Evolutionary conservation across 35 echinoderm and acorn worm genomes (phyloP).

Genomic region (Chiridota heheva): DNA sequence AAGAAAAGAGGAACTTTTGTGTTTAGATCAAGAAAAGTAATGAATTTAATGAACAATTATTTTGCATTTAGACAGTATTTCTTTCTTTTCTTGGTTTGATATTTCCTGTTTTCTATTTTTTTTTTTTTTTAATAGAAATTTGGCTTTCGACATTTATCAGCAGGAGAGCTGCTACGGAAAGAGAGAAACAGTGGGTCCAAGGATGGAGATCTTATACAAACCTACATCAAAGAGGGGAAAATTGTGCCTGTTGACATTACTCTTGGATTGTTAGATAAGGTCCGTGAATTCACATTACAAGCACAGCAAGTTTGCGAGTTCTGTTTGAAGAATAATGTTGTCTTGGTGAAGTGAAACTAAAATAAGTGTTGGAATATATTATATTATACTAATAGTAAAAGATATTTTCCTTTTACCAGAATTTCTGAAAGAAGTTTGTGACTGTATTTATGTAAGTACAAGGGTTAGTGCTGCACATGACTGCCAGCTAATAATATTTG

Average conservation of each 20-base stretch:
- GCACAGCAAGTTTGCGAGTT: neutral
- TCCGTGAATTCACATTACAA: neutral
- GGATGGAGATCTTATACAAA: conserved; percentile 73
- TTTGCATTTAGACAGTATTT: neutral
- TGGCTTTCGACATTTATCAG: conserved; percentile 92
- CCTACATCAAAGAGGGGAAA: conserved; percentile 82
- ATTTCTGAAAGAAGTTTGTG: neutral
- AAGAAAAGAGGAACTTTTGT: neutral
- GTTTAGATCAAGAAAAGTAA: neutral
- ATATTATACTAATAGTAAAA: neutral
- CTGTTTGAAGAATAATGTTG: neutral
- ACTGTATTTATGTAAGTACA: neutral
- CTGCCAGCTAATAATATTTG: conserved; percentile 1
- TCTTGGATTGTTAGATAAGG: conserved; percentile 72
- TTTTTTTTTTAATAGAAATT: conserved; percentile 56
- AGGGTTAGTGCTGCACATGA: neutral
- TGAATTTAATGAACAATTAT: neutral
- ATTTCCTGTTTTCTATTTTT: neutral
- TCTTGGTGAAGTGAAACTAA: neutral
- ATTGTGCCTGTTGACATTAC: conserved; percentile 98
- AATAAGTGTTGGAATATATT: neutral
- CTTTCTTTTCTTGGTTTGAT: neutral
- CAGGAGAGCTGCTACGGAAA: conserved; percentile 83
- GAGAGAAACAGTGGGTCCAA: conserved; percentile 77
- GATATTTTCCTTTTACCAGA: neutral